Evolutionary conservation across 2,113 vertebrate genomes (phyloP).

Genomic region (Clarias batrachus): DNA sequence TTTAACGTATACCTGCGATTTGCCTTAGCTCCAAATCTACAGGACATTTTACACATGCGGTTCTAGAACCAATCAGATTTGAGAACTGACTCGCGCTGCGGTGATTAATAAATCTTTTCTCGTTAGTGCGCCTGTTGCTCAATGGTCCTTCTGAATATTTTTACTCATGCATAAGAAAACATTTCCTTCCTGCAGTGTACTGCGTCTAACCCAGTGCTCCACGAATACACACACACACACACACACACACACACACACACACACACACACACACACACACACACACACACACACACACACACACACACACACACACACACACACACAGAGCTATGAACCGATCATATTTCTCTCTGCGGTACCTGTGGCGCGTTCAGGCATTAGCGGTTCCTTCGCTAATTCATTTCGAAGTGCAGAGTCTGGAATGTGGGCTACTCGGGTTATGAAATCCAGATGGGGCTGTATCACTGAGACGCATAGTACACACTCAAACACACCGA

Average conservation of each 20-base stretch:
- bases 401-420: not conserved
- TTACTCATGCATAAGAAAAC: not conserved
- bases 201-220: not conserved
- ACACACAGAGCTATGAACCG: conserved; percentile 15
- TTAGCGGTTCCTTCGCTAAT: not conserved
- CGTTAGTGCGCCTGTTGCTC: not conserved
- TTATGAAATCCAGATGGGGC: conserved; percentile 27
- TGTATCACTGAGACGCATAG: not conserved
- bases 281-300: conserved; percentile 36
- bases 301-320: conserved; percentile 35
- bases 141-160: not conserved
- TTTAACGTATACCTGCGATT: not conserved
- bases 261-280: conserved; percentile 27
- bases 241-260: conserved; percentile 34
- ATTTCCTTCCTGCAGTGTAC: not conserved
- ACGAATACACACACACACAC: conserved; percentile 3
- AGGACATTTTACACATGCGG: not conserved
- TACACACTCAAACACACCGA: conserved; percentile 6
- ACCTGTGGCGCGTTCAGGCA: not conserved
- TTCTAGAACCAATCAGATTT: not conserved
- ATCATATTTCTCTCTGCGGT: not conserved
- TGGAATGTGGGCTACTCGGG: conserved; percentile 7
- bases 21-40: not conserved
- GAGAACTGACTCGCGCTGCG: not conserved
- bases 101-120: not conserved